Base-by-base conservation (phyloP, 2,888 invertebrate species). In the Amorpha juglandis region DNA sequence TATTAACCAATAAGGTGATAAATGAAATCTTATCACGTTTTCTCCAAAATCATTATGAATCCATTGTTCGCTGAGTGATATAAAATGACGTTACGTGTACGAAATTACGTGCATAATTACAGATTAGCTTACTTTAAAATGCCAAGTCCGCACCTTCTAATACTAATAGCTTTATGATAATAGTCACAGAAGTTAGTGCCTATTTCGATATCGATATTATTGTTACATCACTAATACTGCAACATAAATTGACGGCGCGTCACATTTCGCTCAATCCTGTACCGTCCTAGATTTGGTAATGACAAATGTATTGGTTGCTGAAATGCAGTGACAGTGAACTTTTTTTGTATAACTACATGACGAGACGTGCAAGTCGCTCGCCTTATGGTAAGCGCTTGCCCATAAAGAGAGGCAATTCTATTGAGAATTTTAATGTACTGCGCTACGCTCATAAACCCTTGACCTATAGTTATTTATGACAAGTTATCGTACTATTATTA, bases 21-120 rank as follows among this genome's bases (percentile, higher is more conserved):
- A 27, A 27, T 3, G 27, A 27, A 27, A 27, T 27, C 27, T 27
- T 4, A 27, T 1, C 27, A 27, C 27, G 4, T 27, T 27, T 27
- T 27, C 27, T 4, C 4, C 27, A 27, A 4, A 27, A 27, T 27
- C 27, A 27, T 27, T 27, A 71, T 69, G 50, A 50, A 50, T 50
- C 19, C 19, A 16, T 19, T 50, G 19, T 48, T 48, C 74, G 78
- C 75, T 81, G 83, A 86, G 81, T 86, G 85, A 85, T 86, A 86
- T 86, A 88, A 86, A 87, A 84, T 85, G 82, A 86, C 76, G 66
- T 65, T 70, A 67, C 55, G 67, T 47, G 35, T 14, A 35, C 71
- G 66, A 67, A 63, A 62, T 66, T 71, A 70, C 58, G 58, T 68
- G 67, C 71, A 69, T 78, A 75, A 78, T 77, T 78, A 77, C 75